Evolutionary conservation across 2,113 vertebrate genomes (phyloP).

Genomic region (Synodontis membranacea): DNA sequence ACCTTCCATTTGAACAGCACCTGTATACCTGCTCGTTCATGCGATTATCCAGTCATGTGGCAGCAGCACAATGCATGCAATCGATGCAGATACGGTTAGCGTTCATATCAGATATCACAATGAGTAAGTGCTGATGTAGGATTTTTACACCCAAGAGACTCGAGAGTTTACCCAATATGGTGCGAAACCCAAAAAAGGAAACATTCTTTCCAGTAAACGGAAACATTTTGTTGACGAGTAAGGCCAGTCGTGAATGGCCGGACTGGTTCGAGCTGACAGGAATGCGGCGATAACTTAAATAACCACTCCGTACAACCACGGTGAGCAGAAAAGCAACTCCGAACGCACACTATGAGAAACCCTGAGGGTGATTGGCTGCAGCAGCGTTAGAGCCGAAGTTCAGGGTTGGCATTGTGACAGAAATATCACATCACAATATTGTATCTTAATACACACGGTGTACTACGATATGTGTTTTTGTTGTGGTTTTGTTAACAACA

Average conservation of each 20-base stretch:
- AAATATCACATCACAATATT: background rate
- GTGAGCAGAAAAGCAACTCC: background rate
- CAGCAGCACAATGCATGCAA: background rate
- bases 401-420: no score
- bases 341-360: background rate
- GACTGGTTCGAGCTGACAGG: background rate
- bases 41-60: background rate
- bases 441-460: background rate
- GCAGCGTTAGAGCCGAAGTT: no score
- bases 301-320: background rate
- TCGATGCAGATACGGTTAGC: background rate
- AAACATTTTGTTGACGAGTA: background rate
- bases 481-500: background rate
- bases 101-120: background rate
- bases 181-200: background rate
- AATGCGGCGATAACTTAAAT: background rate
- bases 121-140: background rate
- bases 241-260: background rate
- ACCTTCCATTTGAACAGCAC: background rate
- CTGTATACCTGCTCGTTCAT: background rate
- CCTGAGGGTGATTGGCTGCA: background rate
- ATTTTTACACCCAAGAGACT: no score
- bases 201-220: background rate
- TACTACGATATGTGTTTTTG: background rate
- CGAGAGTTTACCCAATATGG: no score